Evolutionary conservation across 1,140 invertebrate genomes (phyloP).

Genomic region (Platorchestia sp.): DNA sequence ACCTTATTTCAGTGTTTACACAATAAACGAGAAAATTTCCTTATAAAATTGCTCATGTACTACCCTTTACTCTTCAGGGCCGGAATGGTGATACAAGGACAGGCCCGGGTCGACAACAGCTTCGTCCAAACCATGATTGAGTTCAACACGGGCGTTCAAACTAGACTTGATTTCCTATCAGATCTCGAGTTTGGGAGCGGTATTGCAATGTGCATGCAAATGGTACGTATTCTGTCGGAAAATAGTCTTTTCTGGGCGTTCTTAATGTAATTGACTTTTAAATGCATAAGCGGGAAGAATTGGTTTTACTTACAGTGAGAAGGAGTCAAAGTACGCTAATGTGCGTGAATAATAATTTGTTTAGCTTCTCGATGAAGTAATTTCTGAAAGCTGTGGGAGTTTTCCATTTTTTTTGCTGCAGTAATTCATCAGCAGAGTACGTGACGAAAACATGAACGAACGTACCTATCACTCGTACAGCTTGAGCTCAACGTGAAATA

Average conservation of each 20-base stretch:
- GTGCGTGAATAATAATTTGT: no score
- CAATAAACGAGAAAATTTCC: slow-evolving; percentile 45
- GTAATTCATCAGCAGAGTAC: no score
- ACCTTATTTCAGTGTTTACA: not conserved
- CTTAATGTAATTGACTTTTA: not conserved
- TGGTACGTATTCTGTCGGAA: slow-evolving; percentile 69
- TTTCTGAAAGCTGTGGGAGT: no score
- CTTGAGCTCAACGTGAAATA: not conserved
- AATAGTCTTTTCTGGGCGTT: not conserved
- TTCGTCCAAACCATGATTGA: slow-evolving; percentile 81
- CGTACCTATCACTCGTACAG: no score
- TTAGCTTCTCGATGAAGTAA: no score
- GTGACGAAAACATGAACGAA: no score
- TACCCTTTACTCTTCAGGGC: slow-evolving; percentile 75
- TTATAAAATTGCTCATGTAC: not conserved
- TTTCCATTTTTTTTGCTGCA: no score
- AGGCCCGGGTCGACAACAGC: slow-evolving; percentile 77
- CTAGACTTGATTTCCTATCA: slow-evolving; percentile 81
- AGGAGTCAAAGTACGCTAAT: not conserved
- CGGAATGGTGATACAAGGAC: slow-evolving; percentile 79
- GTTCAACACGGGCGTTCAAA: slow-evolving; percentile 80
- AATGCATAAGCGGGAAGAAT: not conserved
- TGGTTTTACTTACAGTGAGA: not conserved
- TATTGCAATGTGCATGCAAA: slow-evolving; percentile 84
- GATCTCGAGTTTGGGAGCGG: slow-evolving; percentile 85